These are phyloP conservation scores for Tenthredo scrophulariae DNA, from an alignment of 2,888 invertebrate species.

Conservation along the genomic window DNA sequence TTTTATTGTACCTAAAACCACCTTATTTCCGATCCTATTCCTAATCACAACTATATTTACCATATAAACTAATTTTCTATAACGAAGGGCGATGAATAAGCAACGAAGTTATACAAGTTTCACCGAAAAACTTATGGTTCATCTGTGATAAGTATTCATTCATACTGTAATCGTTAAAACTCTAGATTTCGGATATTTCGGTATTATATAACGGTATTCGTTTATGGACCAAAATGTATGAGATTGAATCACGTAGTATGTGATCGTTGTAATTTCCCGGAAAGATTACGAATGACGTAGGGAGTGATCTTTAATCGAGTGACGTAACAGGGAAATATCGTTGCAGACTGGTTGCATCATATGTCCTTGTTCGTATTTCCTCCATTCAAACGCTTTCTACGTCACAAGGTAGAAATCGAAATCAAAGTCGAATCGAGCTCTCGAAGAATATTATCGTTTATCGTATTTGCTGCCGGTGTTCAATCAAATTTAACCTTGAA, in stretches of 20 bases:
- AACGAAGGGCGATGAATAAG: neutral
- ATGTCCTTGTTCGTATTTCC: neutral
- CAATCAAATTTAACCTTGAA: slow-evolving; percentile 31
- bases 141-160: neutral
- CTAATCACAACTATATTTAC: neutral
- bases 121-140: neutral
- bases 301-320: neutral
- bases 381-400: neutral
- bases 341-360: neutral
- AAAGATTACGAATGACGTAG: neutral
- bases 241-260: neutral
- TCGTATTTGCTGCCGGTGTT: neutral
- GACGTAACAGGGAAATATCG: neutral
- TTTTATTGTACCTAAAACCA: neutral
- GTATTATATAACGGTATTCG: too few relatives aligned
- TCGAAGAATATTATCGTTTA: neutral
- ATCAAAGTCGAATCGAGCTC: neutral
- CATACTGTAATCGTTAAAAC: neutral
- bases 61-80: neutral
- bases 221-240: neutral
- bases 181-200: neutral
- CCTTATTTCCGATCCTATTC: neutral
- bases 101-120: neutral
- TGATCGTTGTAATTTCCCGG: neutral
- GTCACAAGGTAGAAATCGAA: neutral